Evolutionary conservation across 1,140 invertebrate species (phyloP).

Genomic region (Trichogramma pretiosum): DNA sequence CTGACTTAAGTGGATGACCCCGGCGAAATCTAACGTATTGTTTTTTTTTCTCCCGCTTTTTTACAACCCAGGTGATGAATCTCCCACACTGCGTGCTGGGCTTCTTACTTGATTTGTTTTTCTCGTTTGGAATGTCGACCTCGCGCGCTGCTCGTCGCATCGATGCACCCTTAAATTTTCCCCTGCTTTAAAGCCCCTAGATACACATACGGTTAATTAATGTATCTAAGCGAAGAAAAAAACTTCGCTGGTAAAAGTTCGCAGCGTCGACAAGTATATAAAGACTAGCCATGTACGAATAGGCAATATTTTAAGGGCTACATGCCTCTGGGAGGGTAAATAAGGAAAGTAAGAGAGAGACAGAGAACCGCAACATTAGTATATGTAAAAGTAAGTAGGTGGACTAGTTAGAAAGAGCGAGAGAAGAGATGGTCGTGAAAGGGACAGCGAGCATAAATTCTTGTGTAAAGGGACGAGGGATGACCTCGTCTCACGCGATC

Average conservation of each 20-base stretch:
- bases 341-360: slow-evolving; percentile 10
- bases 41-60: not conserved
- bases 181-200: too few species aligned
- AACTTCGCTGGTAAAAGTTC: too few species aligned
- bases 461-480: slow-evolving; percentile 40
- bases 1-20: too few species aligned
- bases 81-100: too few species aligned
- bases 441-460: slow-evolving; percentile 44
- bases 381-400: slow-evolving; percentile 40
- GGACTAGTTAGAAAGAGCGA: slow-evolving; percentile 46
- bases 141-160: too few species aligned
- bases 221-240: too few species aligned
- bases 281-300: not conserved
- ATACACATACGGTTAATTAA: too few species aligned
- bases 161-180: too few species aligned
- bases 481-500: slow-evolving; percentile 35
- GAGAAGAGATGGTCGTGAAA: slow-evolving; percentile 32
- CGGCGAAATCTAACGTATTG: too few species aligned
- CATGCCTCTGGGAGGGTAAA: not conserved
- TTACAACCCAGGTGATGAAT: too few species aligned
- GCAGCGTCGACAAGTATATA: slow-evolving; percentile 13
- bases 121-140: too few species aligned
- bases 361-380: slow-evolving; percentile 21
- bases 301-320: slow-evolving; percentile 42
- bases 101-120: too few species aligned